Evolutionary conservation across 2,888 invertebrate species (phyloP).

Genomic region (Zaprionus lineosus): DNA sequence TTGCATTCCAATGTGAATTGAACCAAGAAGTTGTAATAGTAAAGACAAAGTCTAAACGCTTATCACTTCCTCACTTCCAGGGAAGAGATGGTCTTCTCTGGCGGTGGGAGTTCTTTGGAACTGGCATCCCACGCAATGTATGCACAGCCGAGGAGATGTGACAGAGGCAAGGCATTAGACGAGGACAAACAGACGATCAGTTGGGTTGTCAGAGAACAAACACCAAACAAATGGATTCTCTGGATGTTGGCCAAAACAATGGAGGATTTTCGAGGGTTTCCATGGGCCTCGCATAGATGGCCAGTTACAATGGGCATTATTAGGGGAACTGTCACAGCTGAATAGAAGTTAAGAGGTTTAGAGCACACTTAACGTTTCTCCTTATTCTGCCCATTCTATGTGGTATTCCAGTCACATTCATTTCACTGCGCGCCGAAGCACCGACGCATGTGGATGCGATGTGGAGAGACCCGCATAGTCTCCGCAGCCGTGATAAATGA

Average conservation of each 20-base stretch:
- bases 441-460: too few relatives aligned
- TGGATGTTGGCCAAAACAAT: conserved; percentile 35
- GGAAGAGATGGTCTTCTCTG: conserved; percentile 31
- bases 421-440: conserved; percentile 38
- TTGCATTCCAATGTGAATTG: conserved; percentile 2
- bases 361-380: conserved; percentile 63
- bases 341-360: conserved; percentile 78
- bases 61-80: conserved; percentile 43
- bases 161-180: conserved; percentile 65
- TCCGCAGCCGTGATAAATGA: conserved; percentile 72
- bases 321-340: conserved; percentile 76
- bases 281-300: conserved; percentile 49
- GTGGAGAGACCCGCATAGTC: too few relatives aligned
- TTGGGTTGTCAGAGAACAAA: conserved; percentile 18
- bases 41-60: conserved; percentile 41
- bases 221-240: conserved; percentile 54
- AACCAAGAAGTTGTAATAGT: conserved; percentile 55
- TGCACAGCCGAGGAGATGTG: conserved; percentile 39
- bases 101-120: conserved; percentile 52
- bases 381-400: conserved; percentile 14
- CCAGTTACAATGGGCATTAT: conserved; percentile 72
- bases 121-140: conserved; percentile 61
- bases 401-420: conserved; percentile 26
- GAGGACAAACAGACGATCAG: conserved; percentile 50
- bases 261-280: conserved; percentile 20